Evolutionary conservation across 2,113 vertebrate species (phyloP).

Genomic region (Genyomyrus donnyi): DNA sequence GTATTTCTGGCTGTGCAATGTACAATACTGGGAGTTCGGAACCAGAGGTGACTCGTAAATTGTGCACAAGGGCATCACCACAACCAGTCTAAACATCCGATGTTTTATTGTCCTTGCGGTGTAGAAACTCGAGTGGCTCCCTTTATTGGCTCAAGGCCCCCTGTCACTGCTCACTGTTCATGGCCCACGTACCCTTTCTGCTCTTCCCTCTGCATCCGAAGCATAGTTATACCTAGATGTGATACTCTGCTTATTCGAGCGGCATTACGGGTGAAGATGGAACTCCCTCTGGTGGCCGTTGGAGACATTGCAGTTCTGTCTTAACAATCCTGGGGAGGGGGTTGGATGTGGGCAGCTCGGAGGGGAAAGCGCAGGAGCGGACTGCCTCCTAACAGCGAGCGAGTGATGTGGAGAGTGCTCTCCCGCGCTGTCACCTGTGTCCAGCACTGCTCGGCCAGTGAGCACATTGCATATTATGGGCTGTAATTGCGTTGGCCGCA

Average conservation of each 20-base stretch:
- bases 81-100: not conserved
- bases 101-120: not conserved
- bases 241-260: not conserved
- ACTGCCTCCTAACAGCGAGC: not conserved
- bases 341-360: not conserved
- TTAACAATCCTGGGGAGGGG: not conserved
- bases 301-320: not conserved
- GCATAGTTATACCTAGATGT: not conserved
- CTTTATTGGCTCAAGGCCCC: not conserved
- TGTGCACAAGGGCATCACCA: not conserved
- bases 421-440: not conserved
- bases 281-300: constrained; percentile 9
- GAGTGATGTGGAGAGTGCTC: not conserved
- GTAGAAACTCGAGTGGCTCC: not conserved
- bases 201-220: not conserved
- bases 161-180: not conserved
- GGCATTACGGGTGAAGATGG: not conserved
- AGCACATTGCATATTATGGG: constrained; percentile 1
- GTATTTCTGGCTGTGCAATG: not conserved
- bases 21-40: not conserved
- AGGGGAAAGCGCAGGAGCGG: not conserved
- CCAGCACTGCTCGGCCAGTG: not conserved
- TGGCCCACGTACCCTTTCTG: not conserved
- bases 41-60: not conserved
- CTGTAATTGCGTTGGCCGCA: not conserved